Conservation (phyloP, 1,140 invertebrate species). For the Pseudomyrmex flavicornis region DNA sequence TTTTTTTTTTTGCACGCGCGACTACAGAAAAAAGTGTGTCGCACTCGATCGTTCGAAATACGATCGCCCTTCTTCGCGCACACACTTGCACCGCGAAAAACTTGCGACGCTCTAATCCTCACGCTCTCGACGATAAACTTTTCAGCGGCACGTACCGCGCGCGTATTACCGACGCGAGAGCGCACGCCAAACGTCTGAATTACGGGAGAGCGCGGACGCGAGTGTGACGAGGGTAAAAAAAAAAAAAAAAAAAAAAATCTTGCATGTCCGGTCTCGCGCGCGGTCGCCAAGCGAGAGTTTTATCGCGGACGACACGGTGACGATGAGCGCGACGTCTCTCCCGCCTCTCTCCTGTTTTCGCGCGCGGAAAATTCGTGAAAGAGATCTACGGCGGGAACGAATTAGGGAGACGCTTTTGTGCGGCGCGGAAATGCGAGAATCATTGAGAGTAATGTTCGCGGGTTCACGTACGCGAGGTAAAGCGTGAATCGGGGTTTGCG, state of each 20-base stretch:
- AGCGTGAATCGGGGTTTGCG: not conserved
- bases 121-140: constrained; percentile 42
- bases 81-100: not conserved
- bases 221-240: constrained; percentile 42
- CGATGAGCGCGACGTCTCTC: not conserved
- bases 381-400: constrained; percentile 41
- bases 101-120: constrained; percentile 38
- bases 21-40: not conserved
- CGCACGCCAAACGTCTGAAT: constrained; percentile 55
- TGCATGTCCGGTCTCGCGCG: constrained; percentile 38
- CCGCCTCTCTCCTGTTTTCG: not conserved
- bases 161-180: constrained; percentile 24
- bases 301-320: constrained; percentile 33
- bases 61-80: not conserved
- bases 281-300: constrained; percentile 47
- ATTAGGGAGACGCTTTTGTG: constrained; percentile 40
- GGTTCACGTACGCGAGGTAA: not conserved
- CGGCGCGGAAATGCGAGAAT: constrained; percentile 35
- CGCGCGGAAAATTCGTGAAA: constrained; percentile 43
- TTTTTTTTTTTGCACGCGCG: not conserved
- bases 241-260: not conserved
- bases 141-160: constrained; percentile 30
- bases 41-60: not conserved
- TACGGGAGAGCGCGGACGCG: not conserved
- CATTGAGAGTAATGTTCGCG: constrained; percentile 35